A percentile compares a stretch with the other conserved stretches of the same genome.
These are phyloP conservation scores for Astyanax mexicanus DNA, from an alignment of 2,797 vertebrate genomes.

Conservation along the genomic window DNA sequence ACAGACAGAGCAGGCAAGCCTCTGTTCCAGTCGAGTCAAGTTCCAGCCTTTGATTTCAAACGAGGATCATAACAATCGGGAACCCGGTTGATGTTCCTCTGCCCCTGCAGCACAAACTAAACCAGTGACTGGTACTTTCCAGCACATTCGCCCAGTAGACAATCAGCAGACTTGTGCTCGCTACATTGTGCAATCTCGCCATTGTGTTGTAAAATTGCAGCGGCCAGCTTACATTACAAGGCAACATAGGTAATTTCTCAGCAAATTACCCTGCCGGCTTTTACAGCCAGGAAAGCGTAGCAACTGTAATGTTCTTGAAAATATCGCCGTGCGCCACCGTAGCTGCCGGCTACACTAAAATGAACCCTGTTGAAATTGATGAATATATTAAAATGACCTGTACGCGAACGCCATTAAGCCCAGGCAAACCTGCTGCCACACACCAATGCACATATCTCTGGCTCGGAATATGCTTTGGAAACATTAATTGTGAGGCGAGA, in stretches of 20 bases:
- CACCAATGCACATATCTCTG: constrained; percentile 51
- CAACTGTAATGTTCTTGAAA: constrained; percentile 66
- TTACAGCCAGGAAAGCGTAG: constrained; percentile 55
- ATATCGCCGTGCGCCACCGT: constrained; percentile 61
- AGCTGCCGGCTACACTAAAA: constrained; percentile 70
- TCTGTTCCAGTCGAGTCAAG: too few relatives aligned
- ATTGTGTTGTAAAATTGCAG: constrained; percentile 67
- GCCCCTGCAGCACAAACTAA: neutral
- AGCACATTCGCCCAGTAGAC: constrained; percentile 42
- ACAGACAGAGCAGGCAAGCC: too few relatives aligned
- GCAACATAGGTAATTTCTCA: constrained; percentile 71
- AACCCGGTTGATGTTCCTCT: neutral
- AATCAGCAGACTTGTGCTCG: constrained; percentile 60
- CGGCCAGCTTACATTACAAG: constrained; percentile 64
- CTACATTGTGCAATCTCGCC: constrained; percentile 61
- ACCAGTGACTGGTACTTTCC: constrained; percentile 28
- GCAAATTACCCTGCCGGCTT: constrained; percentile 73
- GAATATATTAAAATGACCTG: constrained; percentile 80
- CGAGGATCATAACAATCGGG: neutral
- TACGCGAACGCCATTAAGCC: constrained; percentile 68
- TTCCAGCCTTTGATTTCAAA: neutral
- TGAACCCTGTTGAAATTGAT: constrained; percentile 74
- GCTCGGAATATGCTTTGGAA: constrained; percentile 58
- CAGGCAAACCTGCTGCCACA: constrained; percentile 59
- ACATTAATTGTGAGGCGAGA: constrained; percentile 74